These are phyloP conservation scores for Pterocles burchelli DNA, from an alignment of 2,113 vertebrate species.

Conservation along the genomic window DNA sequence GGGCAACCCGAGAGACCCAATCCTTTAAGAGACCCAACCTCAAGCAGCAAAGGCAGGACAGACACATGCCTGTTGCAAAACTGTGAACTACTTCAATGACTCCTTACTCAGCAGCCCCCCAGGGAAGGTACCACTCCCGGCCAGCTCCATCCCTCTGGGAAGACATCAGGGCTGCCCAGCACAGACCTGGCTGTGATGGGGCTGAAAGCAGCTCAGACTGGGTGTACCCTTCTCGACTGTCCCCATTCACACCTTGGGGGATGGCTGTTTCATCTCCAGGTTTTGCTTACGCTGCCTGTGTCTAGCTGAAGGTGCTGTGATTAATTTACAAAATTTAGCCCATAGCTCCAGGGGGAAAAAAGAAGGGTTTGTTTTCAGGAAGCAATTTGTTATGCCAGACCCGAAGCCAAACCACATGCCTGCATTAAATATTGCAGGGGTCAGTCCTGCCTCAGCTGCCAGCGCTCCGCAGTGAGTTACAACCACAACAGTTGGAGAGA, in stretches of 20 bases:
- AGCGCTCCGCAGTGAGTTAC: not conserved
- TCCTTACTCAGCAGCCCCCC: not conserved
- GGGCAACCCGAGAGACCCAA: not conserved
- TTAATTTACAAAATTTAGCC: not conserved
- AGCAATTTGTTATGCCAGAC: not conserved
- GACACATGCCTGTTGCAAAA: rapidly evolving
- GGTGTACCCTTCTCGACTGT: rapidly evolving
- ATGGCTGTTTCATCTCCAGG: not conserved
- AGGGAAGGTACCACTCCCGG: rapidly evolving
- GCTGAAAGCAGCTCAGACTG: not conserved
- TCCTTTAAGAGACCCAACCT: not conserved
- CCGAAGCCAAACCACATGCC: not conserved
- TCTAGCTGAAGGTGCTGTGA: not conserved
- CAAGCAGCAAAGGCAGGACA: not conserved
- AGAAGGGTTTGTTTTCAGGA: not conserved
- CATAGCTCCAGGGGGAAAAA: not conserved
- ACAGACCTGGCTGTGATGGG: rapidly evolving
- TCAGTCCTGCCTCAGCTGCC: not conserved
- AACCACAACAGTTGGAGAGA: rapidly evolving
- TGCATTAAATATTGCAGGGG: not conserved
- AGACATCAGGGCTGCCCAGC: not conserved
- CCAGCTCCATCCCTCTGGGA: not conserved
- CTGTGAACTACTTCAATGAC: rapidly evolving
- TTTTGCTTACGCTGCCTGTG: not conserved
- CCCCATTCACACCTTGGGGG: rapidly evolving